Evolutionary conservation across 1,140 invertebrate genomes (phyloP), one percentile per base, ranked within the genome.

Genomic region (Teleogryllus occipitalis): DNA sequence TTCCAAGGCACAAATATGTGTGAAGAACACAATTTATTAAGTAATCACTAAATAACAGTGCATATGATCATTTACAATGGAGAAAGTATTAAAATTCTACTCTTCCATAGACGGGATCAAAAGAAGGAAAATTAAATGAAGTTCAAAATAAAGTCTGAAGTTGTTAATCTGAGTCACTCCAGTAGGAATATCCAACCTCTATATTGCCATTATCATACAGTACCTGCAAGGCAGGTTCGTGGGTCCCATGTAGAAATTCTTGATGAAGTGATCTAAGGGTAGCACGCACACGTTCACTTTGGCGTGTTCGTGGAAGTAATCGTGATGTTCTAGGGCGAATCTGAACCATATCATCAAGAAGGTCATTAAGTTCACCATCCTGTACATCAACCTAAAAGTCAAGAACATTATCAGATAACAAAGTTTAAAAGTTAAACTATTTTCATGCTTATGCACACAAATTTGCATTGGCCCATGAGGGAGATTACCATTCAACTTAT

Each of bases 231-330:
- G 54, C 54, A 65, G 54, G 54, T 65, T 65, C 54, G 7, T 65
- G 10, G 54, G 10, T 65, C 10, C 18, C 54, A 10, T 65, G 54
- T 14, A 65, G 54, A 10, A 65, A 14, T 65, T 65, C 54, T 65
- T 65, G 54, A 65, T 65, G 54, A 65, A 65, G 54, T n/a, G 76
- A 48, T n/a, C 47, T 48, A 47, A 77, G 47, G 47, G 76, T 77
- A 8, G 76, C 76, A 48, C 76, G 18, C 10, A 77, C 76, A 48
- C 92, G 87, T 85, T 93, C 92, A 82, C 89, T 90, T 82, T 92
- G 91, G 39, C 89, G 85, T 14, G 91, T 92, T 7, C 91, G 88
- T 27, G 91, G 88, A 75, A 91, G 83, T 75, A 92, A 86, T 76
- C 88, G 87, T 22, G 85, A 85, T 0, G 78, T 49, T 47, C 78